Evolutionary conservation across 2,888 invertebrate species (phyloP), one percentile per base, ranked within the genome.

Genomic region (Ditula angustiorana): DNA sequence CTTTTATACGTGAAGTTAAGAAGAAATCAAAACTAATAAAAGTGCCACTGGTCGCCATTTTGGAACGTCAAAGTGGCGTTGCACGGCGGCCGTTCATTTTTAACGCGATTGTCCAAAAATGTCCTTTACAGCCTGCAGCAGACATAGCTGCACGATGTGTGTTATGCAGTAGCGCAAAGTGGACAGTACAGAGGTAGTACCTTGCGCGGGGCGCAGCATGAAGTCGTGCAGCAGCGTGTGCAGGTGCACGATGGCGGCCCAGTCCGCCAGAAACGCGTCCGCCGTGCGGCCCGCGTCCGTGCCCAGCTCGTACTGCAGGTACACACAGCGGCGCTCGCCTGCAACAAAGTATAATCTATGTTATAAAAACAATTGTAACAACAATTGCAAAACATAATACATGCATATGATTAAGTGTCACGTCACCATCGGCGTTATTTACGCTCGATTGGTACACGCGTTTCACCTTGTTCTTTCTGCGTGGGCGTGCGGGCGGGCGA

Each of bases 191-290:
- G 24, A 16, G 19, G 19, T 11, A 4, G 5, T 83, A 96, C 96
- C 96, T 79, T 95, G 94, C 73, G 95, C 95, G 23, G 97, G 95
- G 69, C 97, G 95, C 74, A 96, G 96, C 63, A 96, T 95, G 77
- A 98, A 95, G 78, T 97, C 96, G 71, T 97, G 95, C 0, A 98
- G 96, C 46, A 98, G 93, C 0, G 96, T 95, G 82, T 98, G 98
- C 1, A 99, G 94, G 76, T 98, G 96, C 10, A 97, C 98, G 74
- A 99, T 97, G 78, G 97, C 96, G 1, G 96, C 95, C 99, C 99
- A 99, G 85, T 99, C 99, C 59, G 96, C 96, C 10, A 99, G 91
- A 69, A 99, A 93, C 2, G 96, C 95, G 74, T 98, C 97, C 0
- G 98, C 98, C 4, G 97, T 97, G 79, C 96, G 96, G 5, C 95